A percentile compares a stretch with the other conserved stretches of the same genome.
These are phyloP conservation scores for Campylomormyrus numenius DNA, from an alignment of 2,113 vertebrate genomes.

Conservation along the genomic window DNA sequence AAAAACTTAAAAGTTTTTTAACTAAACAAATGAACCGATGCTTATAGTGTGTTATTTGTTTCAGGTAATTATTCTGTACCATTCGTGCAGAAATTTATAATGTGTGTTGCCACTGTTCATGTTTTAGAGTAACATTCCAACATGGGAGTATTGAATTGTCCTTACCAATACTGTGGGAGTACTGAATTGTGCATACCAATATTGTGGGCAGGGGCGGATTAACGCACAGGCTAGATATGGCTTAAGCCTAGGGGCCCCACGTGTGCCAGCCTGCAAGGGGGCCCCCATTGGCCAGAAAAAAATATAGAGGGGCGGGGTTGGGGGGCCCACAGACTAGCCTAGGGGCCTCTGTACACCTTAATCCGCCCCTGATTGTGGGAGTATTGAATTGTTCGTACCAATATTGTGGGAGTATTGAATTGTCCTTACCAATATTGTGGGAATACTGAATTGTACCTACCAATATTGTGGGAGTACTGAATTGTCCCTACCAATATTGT, in stretches of 20 bases:
- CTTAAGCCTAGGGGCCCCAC: no score
- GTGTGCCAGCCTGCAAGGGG: no score
- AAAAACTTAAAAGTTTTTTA: neutral
- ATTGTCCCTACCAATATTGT: neutral
- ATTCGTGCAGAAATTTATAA: neutral
- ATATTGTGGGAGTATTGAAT: neutral
- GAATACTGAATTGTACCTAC: neutral
- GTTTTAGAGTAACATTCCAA: neutral
- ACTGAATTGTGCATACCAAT: no score
- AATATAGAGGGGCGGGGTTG: no score
- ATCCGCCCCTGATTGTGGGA: no score
- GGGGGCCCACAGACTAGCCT: no score
- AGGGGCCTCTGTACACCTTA: no score
- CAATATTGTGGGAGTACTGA: neutral
- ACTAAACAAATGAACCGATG: neutral
- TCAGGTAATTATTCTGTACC: neutral
- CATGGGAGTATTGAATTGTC: neutral
- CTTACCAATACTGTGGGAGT: neutral
- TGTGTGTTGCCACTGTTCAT: neutral
- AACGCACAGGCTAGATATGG: no score
- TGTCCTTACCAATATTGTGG: no score
- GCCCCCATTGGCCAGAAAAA: no score
- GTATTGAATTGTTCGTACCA: neutral
- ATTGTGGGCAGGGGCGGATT: no score
- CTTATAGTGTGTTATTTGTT: neutral